These are phyloP conservation scores for Dascyllus trimaculatus DNA, from an alignment of 2,113 vertebrate genomes.

Conservation along the genomic window DNA sequence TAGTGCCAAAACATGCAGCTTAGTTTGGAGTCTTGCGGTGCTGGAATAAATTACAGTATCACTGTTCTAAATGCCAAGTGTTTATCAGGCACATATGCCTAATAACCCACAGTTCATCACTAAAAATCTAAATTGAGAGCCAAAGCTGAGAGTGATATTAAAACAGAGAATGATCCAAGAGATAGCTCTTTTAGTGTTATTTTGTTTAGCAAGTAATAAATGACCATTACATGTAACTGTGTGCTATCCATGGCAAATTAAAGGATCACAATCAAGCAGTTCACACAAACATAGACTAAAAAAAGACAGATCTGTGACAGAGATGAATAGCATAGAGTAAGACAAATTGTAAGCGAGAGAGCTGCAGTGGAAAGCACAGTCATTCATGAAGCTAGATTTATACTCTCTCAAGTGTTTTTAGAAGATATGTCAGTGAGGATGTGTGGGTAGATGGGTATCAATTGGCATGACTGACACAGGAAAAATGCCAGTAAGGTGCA, in stretches of 20 bases:
- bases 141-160: constrained; percentile 26
- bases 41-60: constrained; percentile 65
- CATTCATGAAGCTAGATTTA: constrained; percentile 17
- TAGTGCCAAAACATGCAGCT: constrained; percentile 56
- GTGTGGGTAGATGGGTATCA: constrained; percentile 40
- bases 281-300: constrained; percentile 7
- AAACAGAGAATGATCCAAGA: constrained; percentile 28
- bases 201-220: constrained; percentile 6
- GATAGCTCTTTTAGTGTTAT: not conserved
- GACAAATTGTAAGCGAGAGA: not conserved
- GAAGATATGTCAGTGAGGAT: constrained; percentile 38
- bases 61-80: constrained; percentile 65
- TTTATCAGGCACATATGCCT: constrained; percentile 52
- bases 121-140: constrained; percentile 33
- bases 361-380: constrained; percentile 15
- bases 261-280: constrained; percentile 20
- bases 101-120: constrained; percentile 52
- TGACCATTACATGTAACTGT: not conserved
- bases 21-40: constrained; percentile 53
- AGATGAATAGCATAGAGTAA: not conserved
- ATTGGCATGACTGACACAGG: not conserved
- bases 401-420: constrained; percentile 17
- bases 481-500: not conserved
- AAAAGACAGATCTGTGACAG: not conserved
- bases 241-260: constrained; percentile 12